phyloP scores from a whole-genome alignment of 2,888 invertebrate species.

The Eupsilia transversa region DNA sequence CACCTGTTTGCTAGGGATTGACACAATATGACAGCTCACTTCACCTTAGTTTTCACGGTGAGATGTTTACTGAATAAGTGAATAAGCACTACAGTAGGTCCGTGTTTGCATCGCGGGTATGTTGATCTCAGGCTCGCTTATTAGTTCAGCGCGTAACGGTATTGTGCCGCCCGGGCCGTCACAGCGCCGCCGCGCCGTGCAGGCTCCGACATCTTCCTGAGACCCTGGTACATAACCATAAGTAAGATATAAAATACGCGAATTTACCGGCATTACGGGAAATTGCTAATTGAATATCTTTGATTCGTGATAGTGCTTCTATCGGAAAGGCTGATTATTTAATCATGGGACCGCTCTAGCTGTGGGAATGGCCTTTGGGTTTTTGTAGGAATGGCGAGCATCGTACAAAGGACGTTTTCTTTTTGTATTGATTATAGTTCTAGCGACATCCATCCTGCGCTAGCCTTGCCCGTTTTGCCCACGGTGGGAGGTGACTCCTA shows the following conservation, averaged over 20 bases:
- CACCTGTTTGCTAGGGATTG: no score
- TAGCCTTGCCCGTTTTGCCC: neutral
- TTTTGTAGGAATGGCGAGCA: neutral
- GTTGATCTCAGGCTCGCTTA: conserved; percentile 6
- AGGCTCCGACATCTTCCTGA: neutral
- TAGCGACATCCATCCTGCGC: no score
- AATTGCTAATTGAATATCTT: conserved; percentile 25
- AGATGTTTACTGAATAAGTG: no score
- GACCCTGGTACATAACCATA: conserved; percentile 4
- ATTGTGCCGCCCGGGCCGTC: neutral
- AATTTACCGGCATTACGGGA: neutral
- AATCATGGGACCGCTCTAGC: neutral
- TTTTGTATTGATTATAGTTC: neutral
- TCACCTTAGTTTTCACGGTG: no score
- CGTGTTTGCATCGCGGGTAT: no score
- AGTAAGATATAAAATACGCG: neutral
- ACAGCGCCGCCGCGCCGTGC: neutral
- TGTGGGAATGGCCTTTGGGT: neutral
- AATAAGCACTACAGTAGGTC: neutral
- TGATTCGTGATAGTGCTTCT: neutral
- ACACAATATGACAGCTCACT: no score
- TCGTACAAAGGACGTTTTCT: neutral
- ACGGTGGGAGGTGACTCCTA: neutral
- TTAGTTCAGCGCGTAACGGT: conserved; percentile 11
- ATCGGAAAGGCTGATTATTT: neutral